Conservation (phyloP, 2,888 invertebrate genomes). For the Rhagonycha fulva region DNA sequence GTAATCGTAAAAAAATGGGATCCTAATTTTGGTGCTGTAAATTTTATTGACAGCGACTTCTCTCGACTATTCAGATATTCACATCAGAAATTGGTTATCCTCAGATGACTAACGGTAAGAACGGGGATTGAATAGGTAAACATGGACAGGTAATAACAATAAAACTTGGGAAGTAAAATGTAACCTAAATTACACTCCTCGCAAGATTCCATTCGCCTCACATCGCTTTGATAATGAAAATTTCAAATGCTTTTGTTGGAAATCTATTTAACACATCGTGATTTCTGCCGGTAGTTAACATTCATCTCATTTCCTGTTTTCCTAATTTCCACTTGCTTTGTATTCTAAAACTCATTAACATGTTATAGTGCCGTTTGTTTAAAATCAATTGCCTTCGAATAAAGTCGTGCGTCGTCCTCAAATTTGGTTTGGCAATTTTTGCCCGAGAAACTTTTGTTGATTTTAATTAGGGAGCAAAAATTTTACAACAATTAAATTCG, state of each 20-base stretch:
- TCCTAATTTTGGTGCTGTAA: not conserved
- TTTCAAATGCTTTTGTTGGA: not conserved
- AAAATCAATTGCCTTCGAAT: not conserved
- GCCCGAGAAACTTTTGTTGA: not conserved
- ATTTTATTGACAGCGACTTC: not conserved
- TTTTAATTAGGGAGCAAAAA: not conserved
- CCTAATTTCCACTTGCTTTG: not conserved
- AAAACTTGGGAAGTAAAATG: not conserved
- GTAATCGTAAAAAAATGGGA: too few species aligned
- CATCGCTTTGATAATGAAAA: not conserved
- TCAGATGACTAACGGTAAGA: not conserved
- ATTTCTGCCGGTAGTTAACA: not conserved
- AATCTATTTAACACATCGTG: not conserved
- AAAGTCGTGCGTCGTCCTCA: not conserved
- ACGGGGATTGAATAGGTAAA: conserved; percentile 5
- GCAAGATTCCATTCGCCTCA: not conserved
- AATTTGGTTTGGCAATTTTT: not conserved
- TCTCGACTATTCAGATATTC: not conserved
- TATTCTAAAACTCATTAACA: not conserved
- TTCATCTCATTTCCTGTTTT: not conserved
- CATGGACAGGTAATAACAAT: conserved; percentile 6
- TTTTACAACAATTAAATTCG: not conserved
- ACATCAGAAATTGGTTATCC: not conserved
- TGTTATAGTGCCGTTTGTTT: not conserved
- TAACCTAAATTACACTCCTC: not conserved